These are phyloP conservation scores for Palythoa grandis DNA, from an alignment of 92 coral and sea anemone species.

Conservation along the genomic window DNA sequence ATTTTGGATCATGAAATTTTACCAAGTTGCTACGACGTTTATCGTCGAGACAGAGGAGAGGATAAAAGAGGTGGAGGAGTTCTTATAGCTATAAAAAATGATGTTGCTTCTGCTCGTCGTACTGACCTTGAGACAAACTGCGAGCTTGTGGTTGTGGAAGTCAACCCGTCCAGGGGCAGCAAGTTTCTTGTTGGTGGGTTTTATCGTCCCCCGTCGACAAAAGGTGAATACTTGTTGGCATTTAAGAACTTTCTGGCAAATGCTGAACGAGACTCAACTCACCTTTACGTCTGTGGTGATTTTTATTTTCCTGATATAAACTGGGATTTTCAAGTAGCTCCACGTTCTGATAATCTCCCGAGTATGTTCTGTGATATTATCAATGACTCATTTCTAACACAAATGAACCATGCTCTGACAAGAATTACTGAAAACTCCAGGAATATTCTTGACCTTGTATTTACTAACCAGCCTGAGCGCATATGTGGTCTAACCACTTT, in stretches of 20 bases:
- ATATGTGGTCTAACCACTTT: conserved; percentile 41
- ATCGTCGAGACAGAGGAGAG: too few species aligned
- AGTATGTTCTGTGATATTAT: conserved; percentile 60
- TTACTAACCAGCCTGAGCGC: conserved; percentile 61
- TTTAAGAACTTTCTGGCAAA: conserved; percentile 42
- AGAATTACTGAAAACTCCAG: conserved; percentile 53
- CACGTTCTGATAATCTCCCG: conserved; percentile 41
- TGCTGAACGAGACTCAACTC: conserved; percentile 43
- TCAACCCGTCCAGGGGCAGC: conserved; percentile 38
- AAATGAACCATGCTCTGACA: conserved; percentile 55
- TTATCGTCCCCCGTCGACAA: conserved; percentile 61
- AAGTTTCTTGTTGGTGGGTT: conserved; percentile 54
- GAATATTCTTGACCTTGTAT: conserved; percentile 51
- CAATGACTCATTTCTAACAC: conserved; percentile 52
- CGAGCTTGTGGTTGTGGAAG: conserved; percentile 56
- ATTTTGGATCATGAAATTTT: too few species aligned
- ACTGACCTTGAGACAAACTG: conserved; percentile 49
- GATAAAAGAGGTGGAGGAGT: too few species aligned
- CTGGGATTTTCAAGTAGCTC: conserved; percentile 53
- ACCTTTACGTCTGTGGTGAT: conserved; percentile 57
- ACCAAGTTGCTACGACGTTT: too few species aligned
- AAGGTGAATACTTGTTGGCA: conserved; percentile 53
- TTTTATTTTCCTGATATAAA: conserved; percentile 55
- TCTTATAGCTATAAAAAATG: neutral
- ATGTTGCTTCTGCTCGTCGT: conserved; percentile 5